These are phyloP conservation scores for Caradrina clavipalpis DNA, from an alignment of 2,888 invertebrate species.

Conservation along the genomic window DNA sequence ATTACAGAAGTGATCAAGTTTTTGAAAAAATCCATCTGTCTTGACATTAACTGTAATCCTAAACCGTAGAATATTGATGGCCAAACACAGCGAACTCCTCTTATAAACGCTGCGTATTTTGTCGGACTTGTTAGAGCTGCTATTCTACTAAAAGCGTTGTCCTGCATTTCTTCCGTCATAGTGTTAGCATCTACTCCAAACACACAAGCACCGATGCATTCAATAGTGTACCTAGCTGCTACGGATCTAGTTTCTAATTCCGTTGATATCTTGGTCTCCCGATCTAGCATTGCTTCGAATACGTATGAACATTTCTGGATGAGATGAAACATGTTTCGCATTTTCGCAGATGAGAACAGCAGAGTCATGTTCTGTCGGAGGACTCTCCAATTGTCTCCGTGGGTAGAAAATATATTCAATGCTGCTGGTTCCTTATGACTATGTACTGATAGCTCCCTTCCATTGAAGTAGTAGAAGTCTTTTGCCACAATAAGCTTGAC, in stretches of 20 bases:
- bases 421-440: constrained; percentile 50
- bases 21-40: constrained; percentile 67
- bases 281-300: constrained; percentile 53
- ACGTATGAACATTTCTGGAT: constrained; percentile 53
- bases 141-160: no score
- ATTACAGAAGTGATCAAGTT: constrained; percentile 68
- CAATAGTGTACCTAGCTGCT: constrained; percentile 52
- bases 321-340: constrained; percentile 64
- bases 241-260: constrained; percentile 34
- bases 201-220: no score
- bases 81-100: constrained; percentile 66
- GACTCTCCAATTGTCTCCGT: constrained; percentile 62
- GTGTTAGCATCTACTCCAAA: no score
- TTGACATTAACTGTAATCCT: constrained; percentile 62
- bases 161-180: no score
- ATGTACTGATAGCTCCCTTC: constrained; percentile 67
- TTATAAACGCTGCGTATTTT: constrained; percentile 53
- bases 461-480: constrained; percentile 73
- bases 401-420: constrained; percentile 52
- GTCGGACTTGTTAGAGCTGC: constrained; percentile 55
- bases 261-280: constrained; percentile 27
- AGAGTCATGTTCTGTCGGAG: constrained; percentile 63
- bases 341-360: constrained; percentile 61
- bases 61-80: constrained; percentile 70
- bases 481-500: constrained; percentile 71